A percentile compares a stretch with the other conserved stretches of the same genome.
Conservation (phyloP, 2,113 vertebrate genomes). For the Phainopepla nitens region DNA sequence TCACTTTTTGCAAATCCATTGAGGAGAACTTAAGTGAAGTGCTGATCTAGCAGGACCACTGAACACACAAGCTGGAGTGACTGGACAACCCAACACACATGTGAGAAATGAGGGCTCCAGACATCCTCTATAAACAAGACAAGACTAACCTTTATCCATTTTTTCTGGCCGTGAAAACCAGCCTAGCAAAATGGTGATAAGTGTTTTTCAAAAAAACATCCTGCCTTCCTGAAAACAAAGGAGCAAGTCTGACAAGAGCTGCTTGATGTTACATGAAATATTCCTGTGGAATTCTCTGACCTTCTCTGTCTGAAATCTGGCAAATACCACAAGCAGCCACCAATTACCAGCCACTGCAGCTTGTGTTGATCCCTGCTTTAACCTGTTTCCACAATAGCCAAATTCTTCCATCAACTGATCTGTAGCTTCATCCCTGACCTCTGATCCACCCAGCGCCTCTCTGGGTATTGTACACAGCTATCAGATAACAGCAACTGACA, state of each 20-base stretch:
- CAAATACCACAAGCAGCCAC: background rate
- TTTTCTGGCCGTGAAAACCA: background rate
- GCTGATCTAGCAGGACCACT: background rate
- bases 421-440: background rate
- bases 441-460: background rate
- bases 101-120: background rate
- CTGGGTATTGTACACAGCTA: conserved; percentile 23
- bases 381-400: background rate
- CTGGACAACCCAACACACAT: background rate
- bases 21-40: background rate
- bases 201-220: background rate
- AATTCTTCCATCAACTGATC: background rate
- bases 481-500: conserved; percentile 39
- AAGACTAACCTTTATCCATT: background rate
- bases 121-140: background rate
- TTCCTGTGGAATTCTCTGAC: background rate
- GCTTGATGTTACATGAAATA: background rate
- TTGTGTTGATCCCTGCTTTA: background rate
- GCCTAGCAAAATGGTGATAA: background rate
- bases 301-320: background rate
- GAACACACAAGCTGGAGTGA: background rate
- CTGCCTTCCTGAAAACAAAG: background rate
- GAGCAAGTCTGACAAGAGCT: background rate
- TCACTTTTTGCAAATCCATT: background rate
- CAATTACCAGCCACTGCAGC: background rate